Base-by-base conservation (phyloP, 2,888 invertebrate genomes). In the Phaonia tiefii region DNA sequence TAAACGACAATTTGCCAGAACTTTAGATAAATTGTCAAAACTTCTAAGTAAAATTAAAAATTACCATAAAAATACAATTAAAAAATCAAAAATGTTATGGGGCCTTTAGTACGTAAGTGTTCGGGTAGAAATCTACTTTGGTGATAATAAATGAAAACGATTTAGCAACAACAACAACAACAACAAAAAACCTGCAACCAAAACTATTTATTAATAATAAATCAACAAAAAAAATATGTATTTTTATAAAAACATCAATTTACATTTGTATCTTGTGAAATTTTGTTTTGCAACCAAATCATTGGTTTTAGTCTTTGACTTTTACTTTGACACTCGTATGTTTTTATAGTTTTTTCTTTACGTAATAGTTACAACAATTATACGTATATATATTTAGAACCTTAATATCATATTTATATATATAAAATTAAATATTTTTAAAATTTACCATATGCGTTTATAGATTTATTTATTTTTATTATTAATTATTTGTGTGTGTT, bases 71-170 rank as follows among this genome's bases (percentile, higher is more conserved):
- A 82, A 22, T 13, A 79, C 79, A 71, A 79, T 51, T 37, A 80
- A 69, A 63, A 65, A 72, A 79, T 72, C 25, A 75, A 77, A 74
- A 63, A 17, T 63, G 20, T 20, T 63, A 42, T 20, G 90, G 91
- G 90, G 90, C 90, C 90, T 89, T 86, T 89, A 89, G 90, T 90
- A 89, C 89, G 89, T 91, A 91, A 91, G 91, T 89, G 89, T 91
- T 90, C 90, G 91, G 89, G 88, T 88, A 87, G 91, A 63, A 91
- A 90, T 89, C 86, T 90, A 88, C 87, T 88, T 89, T 88, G 89
- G 88, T 87, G 86, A 87, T 87, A 86, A 86, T 86, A 86, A 88
- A 87, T 86, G n/a, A 31, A 69, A 3, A 20, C 66, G 66, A 51
- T 2, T n/a, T 71, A 51, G 15, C 44, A n/a, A 54, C 37, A 65